Base-by-base conservation (phyloP, 30 jellyfish, hydroid and myxozoan species). In the Aurelia sp. region DNA sequence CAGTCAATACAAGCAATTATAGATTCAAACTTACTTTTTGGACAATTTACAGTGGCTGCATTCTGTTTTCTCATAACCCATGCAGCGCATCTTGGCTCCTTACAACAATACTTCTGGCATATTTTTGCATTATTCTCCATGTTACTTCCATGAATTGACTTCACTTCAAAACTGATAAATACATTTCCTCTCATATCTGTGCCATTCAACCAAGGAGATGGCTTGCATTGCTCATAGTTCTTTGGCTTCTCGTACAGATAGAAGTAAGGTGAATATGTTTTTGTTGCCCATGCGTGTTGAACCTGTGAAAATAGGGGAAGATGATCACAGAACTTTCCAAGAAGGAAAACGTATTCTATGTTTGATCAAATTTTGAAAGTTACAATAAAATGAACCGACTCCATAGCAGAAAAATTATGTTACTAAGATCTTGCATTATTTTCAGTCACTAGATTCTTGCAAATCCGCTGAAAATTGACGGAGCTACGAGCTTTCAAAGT, bases 231-330 rank as follows among this genome's bases (percentile, higher is more conserved):
- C 89, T 95, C 99, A 59, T 95, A 95, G 65, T 95, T 80, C 87
- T 95, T 95, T 21, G 99, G 99, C 74, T 95, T 95, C 68, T 95
- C 99, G 88, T 95, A 95, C 89, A 95, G 71, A 68, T 95, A 95
- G 78, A 95, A 95, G 60, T 95, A 95, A 4, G 99, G 99, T 18
- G 99, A 87, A 63, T 81, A 95, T 20, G 99, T 89, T 75, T 95
- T 95, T 35, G 99, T 95, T 18, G 90, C 98, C 99, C 99, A 95
- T 11, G 99, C 86, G 55, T 95, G 99, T 75, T 95, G 98, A 38
- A 90, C 85, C 99, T 95, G 74, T 76, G 4, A 44, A 40, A 8
- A 44, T 8, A 44, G 55, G 8, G 2, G 17, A 13, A 0, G 55
- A 44, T 44, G 9, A 44, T 44, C 33, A 27, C 33, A 1, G 33